Evolutionary conservation across 2,888 invertebrate species (phyloP), one percentile per base, ranked within the genome.

Genomic region (Blastobasis adustella): DNA sequence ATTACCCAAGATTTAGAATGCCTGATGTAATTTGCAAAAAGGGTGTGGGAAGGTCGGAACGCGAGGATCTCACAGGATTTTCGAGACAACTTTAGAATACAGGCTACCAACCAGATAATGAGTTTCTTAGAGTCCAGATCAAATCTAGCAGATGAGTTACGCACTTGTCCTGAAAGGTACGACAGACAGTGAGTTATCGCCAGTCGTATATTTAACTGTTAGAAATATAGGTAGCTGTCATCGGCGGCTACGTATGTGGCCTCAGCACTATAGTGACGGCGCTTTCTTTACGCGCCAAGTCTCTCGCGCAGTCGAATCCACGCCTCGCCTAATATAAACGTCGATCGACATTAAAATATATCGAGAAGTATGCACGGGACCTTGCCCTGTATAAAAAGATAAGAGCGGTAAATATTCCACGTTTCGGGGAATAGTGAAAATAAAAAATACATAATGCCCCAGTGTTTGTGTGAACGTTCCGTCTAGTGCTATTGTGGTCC

Each of bases 301-400:
- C 77, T 74, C 75, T 66, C 74, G 79, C 84, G 82, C 82, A 82
- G 81, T 83, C 67, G 66, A 65, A 71, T 65, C 67, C 69, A 70
- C 79, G 79, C 79, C 64, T 66, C 79, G 76, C 67, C 78, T 75
- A 76, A 79, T 80, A 78, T 78, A 79, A 82, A 80, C 84, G 85
- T 81, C 74, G 74, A 79, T 79, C 67, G 70, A 79, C 75, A 71
- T 76, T 75, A 73, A 78, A 80, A 72, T 71, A 73, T 69, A 75
- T 66, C 70, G 66, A 66, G 68, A 75, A 80, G 69, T 78, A 67
- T 71, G 69, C 60, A 66, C 59, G 61, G 54, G 67, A 66, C 59
- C 64, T 67, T 52, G 54, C 47, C 51, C 54, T 50, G 47, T 49
- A 47, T 50, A 46, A 49, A 45, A 52, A 47, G 36, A 52, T 50